Percentiles rank a stretch among this genome's conserved stretches.
These are phyloP conservation scores for Cottus gobio DNA, from an alignment of 2,113 vertebrate genomes.

Conservation along the genomic window DNA sequence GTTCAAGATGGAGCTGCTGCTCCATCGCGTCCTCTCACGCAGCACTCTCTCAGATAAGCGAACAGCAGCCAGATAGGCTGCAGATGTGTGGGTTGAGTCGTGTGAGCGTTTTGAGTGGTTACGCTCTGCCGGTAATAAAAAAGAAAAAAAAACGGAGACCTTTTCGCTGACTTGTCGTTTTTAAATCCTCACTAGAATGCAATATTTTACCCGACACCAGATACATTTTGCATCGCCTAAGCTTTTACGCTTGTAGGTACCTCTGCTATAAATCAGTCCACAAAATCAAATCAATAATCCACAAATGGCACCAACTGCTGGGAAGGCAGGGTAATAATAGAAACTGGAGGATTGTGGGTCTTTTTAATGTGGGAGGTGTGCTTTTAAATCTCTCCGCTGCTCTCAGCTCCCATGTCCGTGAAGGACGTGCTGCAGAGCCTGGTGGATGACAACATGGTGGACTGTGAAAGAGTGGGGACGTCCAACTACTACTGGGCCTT, in stretches of 20 bases:
- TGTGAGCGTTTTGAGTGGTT: conserved; percentile 18
- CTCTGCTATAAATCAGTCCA: background rate
- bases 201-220: background rate
- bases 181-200: conserved; percentile 7
- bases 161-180: conserved; percentile 6
- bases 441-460: conserved; percentile 97
- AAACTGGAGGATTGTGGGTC: background rate
- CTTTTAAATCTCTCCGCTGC: background rate
- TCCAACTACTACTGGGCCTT: conserved; percentile 99
- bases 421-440: conserved; percentile 97
- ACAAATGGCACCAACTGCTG: background rate
- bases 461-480: conserved; percentile 94
- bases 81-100: conserved; percentile 62
- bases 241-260: background rate
- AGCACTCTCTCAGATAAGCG: conserved; percentile 23
- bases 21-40: conserved; percentile 52
- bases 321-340: background rate
- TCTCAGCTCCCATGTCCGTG: conserved; percentile 92
- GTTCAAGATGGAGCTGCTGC: conserved; percentile 59
- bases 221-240: background rate
- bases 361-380: background rate
- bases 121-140: background rate
- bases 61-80: conserved; percentile 37
- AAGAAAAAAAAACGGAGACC: conserved; percentile 13
- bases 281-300: conserved; percentile 7